These are phyloP conservation scores for Andinoacara biseriatus DNA, from an alignment of 2,113 vertebrate species.

Conservation along the genomic window DNA sequence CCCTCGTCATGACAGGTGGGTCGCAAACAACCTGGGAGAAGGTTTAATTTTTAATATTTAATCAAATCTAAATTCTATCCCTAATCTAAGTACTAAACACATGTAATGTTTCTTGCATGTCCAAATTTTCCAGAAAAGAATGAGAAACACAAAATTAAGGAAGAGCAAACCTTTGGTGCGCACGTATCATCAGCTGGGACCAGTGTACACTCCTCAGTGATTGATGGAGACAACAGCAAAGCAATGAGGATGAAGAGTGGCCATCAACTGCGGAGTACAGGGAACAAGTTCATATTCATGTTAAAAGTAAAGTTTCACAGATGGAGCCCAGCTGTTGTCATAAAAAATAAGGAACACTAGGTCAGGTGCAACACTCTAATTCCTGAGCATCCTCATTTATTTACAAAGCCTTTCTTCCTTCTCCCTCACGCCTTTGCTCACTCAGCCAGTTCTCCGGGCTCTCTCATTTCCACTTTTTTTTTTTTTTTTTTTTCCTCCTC, in stretches of 20 bases:
- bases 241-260: slow-evolving; percentile 46
- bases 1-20: no score
- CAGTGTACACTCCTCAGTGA: slow-evolving; percentile 29
- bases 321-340: slow-evolving; percentile 26
- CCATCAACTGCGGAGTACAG: slow-evolving; percentile 36
- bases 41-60: no score
- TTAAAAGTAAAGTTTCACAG: slow-evolving; percentile 51
- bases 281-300: slow-evolving; percentile 15
- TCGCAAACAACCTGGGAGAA: no score
- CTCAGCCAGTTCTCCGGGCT: slow-evolving; percentile 1
- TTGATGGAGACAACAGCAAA: slow-evolving; percentile 58
- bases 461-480: not conserved
- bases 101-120: not conserved
- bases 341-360: not conserved
- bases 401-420: not conserved
- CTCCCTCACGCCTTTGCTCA: not conserved
- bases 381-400: slow-evolving; percentile 8
- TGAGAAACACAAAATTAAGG: not conserved
- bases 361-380: not conserved
- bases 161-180: slow-evolving; percentile 12
- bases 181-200: slow-evolving; percentile 13
- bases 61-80: not conserved
- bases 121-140: not conserved
- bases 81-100: not conserved
- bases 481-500: not conserved